Evolutionary conservation across 1,140 invertebrate genomes (phyloP), one percentile per base, ranked within the genome.

Genomic region (Zaprionus nigranus): DNA sequence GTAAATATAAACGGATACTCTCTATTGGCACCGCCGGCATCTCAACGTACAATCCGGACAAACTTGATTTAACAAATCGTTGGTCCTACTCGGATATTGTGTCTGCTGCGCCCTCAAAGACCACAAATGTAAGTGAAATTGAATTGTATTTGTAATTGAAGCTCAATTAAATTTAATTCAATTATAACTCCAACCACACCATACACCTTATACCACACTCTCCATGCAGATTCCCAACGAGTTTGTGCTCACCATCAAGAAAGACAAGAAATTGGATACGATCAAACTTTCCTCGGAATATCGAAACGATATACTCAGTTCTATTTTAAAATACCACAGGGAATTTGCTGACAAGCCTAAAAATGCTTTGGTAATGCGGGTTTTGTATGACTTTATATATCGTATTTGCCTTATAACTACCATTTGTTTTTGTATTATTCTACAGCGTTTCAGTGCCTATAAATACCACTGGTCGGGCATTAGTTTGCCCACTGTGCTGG

Each of bases 221-320:
- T 28, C 28, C 28, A 57, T 82, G 51, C 92, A 93, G 93, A 94
- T 87, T 93, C 93, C 79, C 72, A 94, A 94, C 77, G 96, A 98
- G 93, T 99, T 99, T 92, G 95, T 96, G 67, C 96, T 99, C 69
- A 96, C 96, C 6, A 96, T 98, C 94, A 96, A 96, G 76, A 98
- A 98, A 92, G 97, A 97, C 38, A 95, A 97, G 93, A 99, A 99
- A 94, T 94, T 95, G 57, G 98, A 99, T 90, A 96, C 96, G 17
- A 99, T 99, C 97, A 97, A 96, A 90, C 99, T 99, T 93, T 99
- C 98, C n/a, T 98, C 98, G 5, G 99, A 99, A 90, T 97, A 98
- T 92, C 95, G 99, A 90, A 95, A 97, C 66, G 95, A 99, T 78
- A 95, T 99, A 75, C 93, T 99, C 24, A 98, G 98, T 15, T 97